Base-by-base conservation (phyloP, 2,888 invertebrate genomes). In the Notodonta ziczac region DNA sequence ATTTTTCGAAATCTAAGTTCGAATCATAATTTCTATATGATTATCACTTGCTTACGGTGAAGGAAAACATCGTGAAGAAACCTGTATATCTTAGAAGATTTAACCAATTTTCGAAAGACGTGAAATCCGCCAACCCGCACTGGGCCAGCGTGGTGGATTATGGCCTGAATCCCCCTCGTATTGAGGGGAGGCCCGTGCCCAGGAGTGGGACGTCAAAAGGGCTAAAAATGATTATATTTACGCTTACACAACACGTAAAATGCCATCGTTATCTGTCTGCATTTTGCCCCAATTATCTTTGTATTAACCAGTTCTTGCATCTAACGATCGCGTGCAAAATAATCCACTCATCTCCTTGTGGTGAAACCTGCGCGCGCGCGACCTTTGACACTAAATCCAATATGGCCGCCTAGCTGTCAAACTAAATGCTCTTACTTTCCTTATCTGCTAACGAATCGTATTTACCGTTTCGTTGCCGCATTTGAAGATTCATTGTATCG, bases 401-500 rank as follows among this genome's bases (percentile, higher is more conserved):
- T 83, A 91, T 90, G 91, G 90, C 87, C 73, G 85, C 77, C 62
- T 70, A 79, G 79, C 86, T 89, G 90, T 89, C 90, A 88, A 87
- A 89, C 81, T 84, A 82, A 85, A 86, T 82, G 83, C 88, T 89
- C 84, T 88, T 87, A 88, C 89, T 91, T 91, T 90, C 88, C 84
- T 77, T 89, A 88, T 86, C 87, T 78, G 77, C 71, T 85, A 83
- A 85, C 82, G 80, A 86, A 88, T 86, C 84, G 68, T 82, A 83
- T 85, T 86, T 84, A 83, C 81, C 66, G 83, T 78, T 81, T 65
- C 65, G 66, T 74, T 74, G 70, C 73, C 70, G 72, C 73, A 76
- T 80, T 74, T 69, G 77, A 73, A 81, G 77, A 81, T 73, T 74
- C 80, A 83, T 86, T 87, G 85, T 82, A 69, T 59, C 66, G 78